phyloP scores from a whole-genome alignment of 2,888 invertebrate species.

The Slavum lentiscoides region DNA sequence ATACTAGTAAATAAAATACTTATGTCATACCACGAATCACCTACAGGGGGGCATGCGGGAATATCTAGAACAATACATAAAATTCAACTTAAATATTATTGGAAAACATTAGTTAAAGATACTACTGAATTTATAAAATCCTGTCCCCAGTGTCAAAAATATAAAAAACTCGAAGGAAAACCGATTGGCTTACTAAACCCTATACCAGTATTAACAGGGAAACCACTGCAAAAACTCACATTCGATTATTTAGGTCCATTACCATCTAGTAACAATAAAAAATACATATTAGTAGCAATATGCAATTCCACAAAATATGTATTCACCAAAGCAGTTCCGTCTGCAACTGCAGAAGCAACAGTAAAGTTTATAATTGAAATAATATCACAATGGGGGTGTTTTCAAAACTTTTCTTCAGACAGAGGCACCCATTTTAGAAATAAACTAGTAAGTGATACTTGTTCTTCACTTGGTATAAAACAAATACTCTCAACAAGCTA shows the following conservation, averaged over 20 bases:
- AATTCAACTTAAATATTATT: not conserved
- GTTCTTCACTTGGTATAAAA: conserved; percentile 10
- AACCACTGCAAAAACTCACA: conserved; percentile 4
- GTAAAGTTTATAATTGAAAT: conserved; percentile 30
- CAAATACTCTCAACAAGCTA: conserved; percentile 11
- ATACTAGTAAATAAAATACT: not conserved
- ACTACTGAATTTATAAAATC: no score
- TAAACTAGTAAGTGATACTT: not conserved
- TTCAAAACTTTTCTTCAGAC: conserved; percentile 1
- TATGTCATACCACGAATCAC: not conserved
- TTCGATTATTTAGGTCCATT: conserved; percentile 49
- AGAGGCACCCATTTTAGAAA: conserved; percentile 36
- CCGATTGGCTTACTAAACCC: conserved; percentile 30
- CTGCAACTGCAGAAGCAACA: conserved; percentile 12
- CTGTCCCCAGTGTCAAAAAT: conserved; percentile 11
- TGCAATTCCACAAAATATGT: conserved; percentile 20
- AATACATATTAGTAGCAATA: conserved; percentile 32
- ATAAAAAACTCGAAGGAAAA: conserved; percentile 19
- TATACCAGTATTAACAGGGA: conserved; percentile 7
- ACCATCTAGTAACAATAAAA: conserved; percentile 5
- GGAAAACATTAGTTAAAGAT: not conserved
- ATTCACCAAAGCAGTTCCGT: conserved; percentile 12
- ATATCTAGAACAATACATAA: not conserved
- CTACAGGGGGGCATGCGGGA: not conserved
- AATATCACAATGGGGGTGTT: conserved; percentile 22